Evolutionary conservation across 2,113 vertebrate genomes (phyloP).

Genomic region (Cyanoramphus novaezelandiae): DNA sequence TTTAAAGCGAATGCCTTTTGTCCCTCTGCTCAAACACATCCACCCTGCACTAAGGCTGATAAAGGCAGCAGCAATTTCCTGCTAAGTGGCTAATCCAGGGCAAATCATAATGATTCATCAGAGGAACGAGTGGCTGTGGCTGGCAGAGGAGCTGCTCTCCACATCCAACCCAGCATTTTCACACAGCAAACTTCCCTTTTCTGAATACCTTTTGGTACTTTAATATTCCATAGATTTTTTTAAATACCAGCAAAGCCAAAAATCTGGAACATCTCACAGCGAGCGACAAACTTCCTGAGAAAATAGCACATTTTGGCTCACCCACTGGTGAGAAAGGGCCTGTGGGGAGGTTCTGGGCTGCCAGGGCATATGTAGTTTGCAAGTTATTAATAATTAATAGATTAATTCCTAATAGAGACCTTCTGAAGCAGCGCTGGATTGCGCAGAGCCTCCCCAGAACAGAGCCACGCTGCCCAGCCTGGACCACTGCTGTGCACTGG

Average conservation of each 20-base stretch:
- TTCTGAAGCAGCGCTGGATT: not conserved
- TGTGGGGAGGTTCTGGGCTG: not conserved
- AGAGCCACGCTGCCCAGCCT: not conserved
- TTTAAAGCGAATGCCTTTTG: not conserved
- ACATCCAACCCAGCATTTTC: not conserved
- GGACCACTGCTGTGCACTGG: not conserved
- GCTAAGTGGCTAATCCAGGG: not conserved
- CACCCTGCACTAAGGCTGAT: not conserved
- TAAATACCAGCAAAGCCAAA: not conserved
- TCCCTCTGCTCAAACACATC: not conserved
- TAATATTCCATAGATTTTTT: not conserved
- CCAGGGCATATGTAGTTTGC: fast-evolving
- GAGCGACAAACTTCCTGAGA: not conserved
- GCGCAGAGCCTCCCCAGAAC: not conserved
- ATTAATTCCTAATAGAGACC: not conserved
- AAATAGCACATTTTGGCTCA: not conserved
- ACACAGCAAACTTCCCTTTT: not conserved
- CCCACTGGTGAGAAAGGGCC: fast-evolving
- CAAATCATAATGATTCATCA: not conserved
- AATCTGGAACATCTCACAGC: not conserved
- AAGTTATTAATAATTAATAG: not conserved
- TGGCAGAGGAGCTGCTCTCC: not conserved
- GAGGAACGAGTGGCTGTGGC: not conserved
- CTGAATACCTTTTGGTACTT: not conserved
- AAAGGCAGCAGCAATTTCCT: not conserved